Evolutionary conservation across 2,797 vertebrate genomes (phyloP).

Genomic region (Kryptopterus vitreolus): DNA sequence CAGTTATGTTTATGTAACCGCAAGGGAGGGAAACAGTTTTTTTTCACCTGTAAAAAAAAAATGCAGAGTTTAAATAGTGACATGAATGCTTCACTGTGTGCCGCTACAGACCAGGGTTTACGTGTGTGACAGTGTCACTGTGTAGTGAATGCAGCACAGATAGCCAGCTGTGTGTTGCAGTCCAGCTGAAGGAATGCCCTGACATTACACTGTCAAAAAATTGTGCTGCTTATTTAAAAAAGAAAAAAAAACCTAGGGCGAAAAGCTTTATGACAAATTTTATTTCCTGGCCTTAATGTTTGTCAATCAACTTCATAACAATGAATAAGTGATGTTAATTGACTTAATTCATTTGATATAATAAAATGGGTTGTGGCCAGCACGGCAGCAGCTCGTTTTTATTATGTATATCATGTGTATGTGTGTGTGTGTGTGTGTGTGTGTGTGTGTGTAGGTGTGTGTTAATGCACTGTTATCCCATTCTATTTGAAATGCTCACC

Average conservation of each 20-base stretch:
- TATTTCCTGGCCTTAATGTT: neutral
- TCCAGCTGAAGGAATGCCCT: conserved; percentile 9
- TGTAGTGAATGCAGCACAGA: neutral
- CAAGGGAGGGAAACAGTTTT: conserved; percentile 53
- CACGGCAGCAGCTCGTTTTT: neutral
- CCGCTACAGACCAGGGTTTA: neutral
- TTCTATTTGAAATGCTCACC: neutral
- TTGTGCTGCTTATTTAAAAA: neutral
- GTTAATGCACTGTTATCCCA: neutral
- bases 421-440: no score
- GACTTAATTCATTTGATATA: neutral
- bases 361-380: conserved; percentile 10
- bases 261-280: neutral
- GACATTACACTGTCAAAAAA: neutral
- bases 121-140: conserved; percentile 21
- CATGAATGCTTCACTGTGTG: conserved; percentile 67
- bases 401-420: no score
- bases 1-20: conserved; percentile 58
- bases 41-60: conserved; percentile 51
- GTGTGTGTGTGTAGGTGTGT: neutral
- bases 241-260: no score
- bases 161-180: neutral
- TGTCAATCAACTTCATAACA: neutral
- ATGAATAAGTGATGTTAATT: neutral
- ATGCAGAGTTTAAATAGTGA: conserved; percentile 45